Conservation (phyloP, 2,888 invertebrate species). For the Plebejus melissa region DNA sequence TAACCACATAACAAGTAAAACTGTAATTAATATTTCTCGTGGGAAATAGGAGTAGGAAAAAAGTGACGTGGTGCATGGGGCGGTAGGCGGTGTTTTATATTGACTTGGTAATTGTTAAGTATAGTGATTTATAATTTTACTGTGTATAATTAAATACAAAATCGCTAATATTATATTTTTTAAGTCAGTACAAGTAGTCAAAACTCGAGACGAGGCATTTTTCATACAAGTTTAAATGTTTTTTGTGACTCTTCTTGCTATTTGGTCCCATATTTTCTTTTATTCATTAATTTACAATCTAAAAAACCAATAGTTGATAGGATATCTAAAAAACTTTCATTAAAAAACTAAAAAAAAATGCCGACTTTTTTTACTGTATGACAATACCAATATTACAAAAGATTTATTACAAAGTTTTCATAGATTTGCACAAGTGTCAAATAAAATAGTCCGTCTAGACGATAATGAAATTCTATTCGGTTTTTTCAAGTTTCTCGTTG, state of each 20-base stretch:
- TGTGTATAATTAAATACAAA: too few relatives aligned
- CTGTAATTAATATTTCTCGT: not conserved
- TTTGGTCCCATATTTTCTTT: too few relatives aligned
- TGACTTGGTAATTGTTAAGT: slow-evolving; percentile 8
- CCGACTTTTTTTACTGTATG: too few relatives aligned
- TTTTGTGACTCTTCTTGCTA: too few relatives aligned
- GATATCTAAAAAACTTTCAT: too few relatives aligned
- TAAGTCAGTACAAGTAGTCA: too few relatives aligned
- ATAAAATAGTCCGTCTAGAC: not conserved
- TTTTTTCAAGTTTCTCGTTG: slow-evolving; percentile 1
- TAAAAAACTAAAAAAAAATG: too few relatives aligned
- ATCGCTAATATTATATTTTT: too few relatives aligned
- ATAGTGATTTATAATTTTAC: not conserved
- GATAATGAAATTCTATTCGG: slow-evolving; percentile 6
- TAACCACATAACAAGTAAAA: not conserved
- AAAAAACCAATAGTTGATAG: too few relatives aligned
- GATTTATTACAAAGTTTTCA: not conserved
- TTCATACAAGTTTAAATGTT: too few relatives aligned
- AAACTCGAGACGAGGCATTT: too few relatives aligned
- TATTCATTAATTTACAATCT: too few relatives aligned
- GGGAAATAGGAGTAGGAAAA: not conserved
- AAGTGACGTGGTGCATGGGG: not conserved
- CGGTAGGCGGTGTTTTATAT: not conserved
- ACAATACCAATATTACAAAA: not conserved
- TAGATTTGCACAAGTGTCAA: not conserved